Conservation (phyloP, 2,888 invertebrate genomes). For the Frankliniella fusca region DNA sequence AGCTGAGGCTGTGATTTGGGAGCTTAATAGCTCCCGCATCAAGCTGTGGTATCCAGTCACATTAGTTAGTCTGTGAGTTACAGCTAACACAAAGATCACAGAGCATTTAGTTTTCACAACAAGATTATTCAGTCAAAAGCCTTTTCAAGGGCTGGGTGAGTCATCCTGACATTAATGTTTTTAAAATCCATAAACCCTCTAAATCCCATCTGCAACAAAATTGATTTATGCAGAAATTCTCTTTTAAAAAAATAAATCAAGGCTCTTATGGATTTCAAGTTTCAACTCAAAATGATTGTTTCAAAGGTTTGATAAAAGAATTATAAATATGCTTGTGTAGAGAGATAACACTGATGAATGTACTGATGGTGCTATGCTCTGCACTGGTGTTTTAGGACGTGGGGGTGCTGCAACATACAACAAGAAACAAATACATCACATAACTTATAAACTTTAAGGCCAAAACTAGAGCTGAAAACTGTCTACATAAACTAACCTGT, state of each 20-base stretch:
- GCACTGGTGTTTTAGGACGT: background rate
- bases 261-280: background rate
- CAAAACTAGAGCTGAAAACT: too few relatives aligned
- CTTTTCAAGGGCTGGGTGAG: background rate
- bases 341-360: background rate
- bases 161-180: too few relatives aligned
- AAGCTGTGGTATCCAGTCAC: background rate
- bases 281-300: background rate
- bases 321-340: background rate
- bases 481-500: constrained; percentile 31
- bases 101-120: background rate
- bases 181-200: too few relatives aligned
- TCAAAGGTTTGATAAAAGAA: background rate
- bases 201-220: too few relatives aligned
- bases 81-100: background rate
- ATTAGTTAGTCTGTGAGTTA: background rate
- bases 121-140: background rate
- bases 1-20: too few relatives aligned
- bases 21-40: background rate
- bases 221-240: too few relatives aligned
- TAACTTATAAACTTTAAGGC: background rate
- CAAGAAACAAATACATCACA: background rate
- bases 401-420: background rate
- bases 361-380: background rate
- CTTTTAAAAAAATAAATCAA: too few relatives aligned